Conservation (phyloP, 2,888 invertebrate genomes). For the Crepidodera aurea region DNA sequence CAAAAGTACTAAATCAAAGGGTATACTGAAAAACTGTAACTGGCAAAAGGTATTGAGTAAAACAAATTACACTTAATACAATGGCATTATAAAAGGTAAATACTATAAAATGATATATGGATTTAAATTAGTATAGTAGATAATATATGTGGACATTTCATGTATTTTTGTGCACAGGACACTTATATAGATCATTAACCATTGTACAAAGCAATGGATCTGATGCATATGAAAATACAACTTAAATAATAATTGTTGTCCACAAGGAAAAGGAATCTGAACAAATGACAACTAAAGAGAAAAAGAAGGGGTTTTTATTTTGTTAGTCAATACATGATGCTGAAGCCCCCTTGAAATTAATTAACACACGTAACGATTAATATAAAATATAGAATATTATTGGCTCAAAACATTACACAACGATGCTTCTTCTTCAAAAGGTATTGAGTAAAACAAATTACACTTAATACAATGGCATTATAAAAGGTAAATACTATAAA, state of each 20-base stretch:
- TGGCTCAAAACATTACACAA: slow-evolving; percentile 71
- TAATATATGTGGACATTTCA: slow-evolving; percentile 39
- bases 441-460: slow-evolving; percentile 16
- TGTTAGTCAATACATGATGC: slow-evolving; percentile 52
- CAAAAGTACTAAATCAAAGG: slow-evolving; percentile 28
- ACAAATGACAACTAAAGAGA: slow-evolving; percentile 47
- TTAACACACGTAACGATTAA: slow-evolving; percentile 53
- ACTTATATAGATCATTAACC: slow-evolving; percentile 34
- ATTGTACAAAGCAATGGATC: no score
- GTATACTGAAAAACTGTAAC: not conserved
- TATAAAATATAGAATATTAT: slow-evolving; percentile 51
- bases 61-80: slow-evolving; percentile 28
- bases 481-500: slow-evolving; percentile 36
- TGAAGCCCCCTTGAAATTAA: slow-evolving; percentile 49
- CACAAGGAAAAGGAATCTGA: slow-evolving; percentile 44
- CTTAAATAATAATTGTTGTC: slow-evolving; percentile 35
- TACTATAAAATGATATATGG: slow-evolving; percentile 30
- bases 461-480: slow-evolving; percentile 31
- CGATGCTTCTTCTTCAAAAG: slow-evolving; percentile 86
- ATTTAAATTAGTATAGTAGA: slow-evolving; percentile 33
- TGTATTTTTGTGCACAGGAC: slow-evolving; percentile 45
- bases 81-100: slow-evolving; percentile 35
- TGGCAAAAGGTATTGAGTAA: not conserved
- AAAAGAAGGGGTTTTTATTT: slow-evolving; percentile 50
- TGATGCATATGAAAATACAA: slow-evolving; percentile 27